Conservation (phyloP, 2,888 invertebrate species). For the Eristalis pertinax region DNA sequence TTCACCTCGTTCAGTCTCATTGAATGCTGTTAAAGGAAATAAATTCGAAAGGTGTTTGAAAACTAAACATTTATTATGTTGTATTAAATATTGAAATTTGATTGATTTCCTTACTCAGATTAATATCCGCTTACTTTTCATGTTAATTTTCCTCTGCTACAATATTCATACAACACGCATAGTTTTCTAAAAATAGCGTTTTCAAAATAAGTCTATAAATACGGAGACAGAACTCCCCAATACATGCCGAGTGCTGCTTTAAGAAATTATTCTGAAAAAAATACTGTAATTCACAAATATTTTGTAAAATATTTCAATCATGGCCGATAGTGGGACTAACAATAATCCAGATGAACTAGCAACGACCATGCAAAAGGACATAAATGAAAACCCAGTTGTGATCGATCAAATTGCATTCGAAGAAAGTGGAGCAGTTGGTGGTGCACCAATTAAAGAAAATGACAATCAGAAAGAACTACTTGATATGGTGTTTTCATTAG, state of each 20-base stretch:
- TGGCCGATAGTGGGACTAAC: constrained; percentile 43
- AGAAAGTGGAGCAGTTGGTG: constrained; percentile 55
- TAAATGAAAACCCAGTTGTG: constrained; percentile 51
- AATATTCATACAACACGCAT: constrained; percentile 38
- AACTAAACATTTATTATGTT: too few species aligned
- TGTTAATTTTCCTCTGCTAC: constrained; percentile 19
- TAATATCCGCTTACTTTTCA: too few species aligned
- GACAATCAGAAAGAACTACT: constrained; percentile 78
- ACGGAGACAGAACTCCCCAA: constrained; percentile 34
- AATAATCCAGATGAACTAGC: constrained; percentile 13
- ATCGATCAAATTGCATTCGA: constrained; percentile 7
- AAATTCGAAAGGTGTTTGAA: too few species aligned
- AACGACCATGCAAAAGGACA: constrained; percentile 23
- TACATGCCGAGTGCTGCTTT: constrained; percentile 25
- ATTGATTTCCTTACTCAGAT: too few species aligned
- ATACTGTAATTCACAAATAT: background rate
- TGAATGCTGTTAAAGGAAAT: too few species aligned
- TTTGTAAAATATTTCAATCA: background rate
- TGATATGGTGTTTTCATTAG: constrained; percentile 80
- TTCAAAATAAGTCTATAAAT: constrained; percentile 66
- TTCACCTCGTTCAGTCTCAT: too few species aligned
- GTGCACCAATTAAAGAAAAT: constrained; percentile 15
- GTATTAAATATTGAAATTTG: too few species aligned
- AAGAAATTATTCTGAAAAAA: constrained; percentile 1
- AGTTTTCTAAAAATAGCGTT: constrained; percentile 67